Conservation (phyloP, 1,140 invertebrate genomes). For the Drosophila orosa region DNA sequence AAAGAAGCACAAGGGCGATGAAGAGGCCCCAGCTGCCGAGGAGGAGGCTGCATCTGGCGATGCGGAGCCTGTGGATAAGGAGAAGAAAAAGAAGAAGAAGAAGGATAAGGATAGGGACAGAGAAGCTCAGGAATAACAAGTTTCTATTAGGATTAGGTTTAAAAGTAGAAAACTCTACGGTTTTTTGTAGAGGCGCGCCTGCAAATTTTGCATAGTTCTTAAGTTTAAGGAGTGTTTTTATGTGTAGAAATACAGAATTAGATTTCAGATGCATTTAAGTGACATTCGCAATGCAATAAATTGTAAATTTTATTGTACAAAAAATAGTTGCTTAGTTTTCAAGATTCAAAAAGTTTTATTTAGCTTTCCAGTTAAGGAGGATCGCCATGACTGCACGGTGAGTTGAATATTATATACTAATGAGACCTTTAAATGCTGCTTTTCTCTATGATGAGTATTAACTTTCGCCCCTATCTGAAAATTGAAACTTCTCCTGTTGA, state of each 20-base stretch:
- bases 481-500: slow-evolving; percentile 62
- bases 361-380: slow-evolving; percentile 8
- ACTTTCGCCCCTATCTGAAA: slow-evolving; percentile 72
- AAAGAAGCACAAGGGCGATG: slow-evolving; percentile 85
- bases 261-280: slow-evolving; percentile 70
- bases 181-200: slow-evolving; percentile 43
- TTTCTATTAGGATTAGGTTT: slow-evolving; percentile 52
- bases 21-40: slow-evolving; percentile 84
- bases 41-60: slow-evolving; percentile 76
- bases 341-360: slow-evolving; percentile 3
- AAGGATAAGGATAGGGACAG: slow-evolving; percentile 88
- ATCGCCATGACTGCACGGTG: slow-evolving; percentile 20
- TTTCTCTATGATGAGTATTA: slow-evolving; percentile 59
- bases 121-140: slow-evolving; percentile 73
- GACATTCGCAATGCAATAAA: slow-evolving; percentile 82
- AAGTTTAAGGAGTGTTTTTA: slow-evolving; percentile 60
- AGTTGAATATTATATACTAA: slow-evolving; percentile 10
- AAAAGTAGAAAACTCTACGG: slow-evolving; percentile 34
- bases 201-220: slow-evolving; percentile 53
- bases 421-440: slow-evolving; percentile 3
- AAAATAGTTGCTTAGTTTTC: slow-evolving; percentile 15
- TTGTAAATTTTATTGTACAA: slow-evolving; percentile 67
- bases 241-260: slow-evolving; percentile 37
- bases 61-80: slow-evolving; percentile 85
- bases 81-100: slow-evolving; percentile 91